phyloP scores from a whole-genome alignment of 2,888 invertebrate genomes.

The Crossocerus cetratus region DNA sequence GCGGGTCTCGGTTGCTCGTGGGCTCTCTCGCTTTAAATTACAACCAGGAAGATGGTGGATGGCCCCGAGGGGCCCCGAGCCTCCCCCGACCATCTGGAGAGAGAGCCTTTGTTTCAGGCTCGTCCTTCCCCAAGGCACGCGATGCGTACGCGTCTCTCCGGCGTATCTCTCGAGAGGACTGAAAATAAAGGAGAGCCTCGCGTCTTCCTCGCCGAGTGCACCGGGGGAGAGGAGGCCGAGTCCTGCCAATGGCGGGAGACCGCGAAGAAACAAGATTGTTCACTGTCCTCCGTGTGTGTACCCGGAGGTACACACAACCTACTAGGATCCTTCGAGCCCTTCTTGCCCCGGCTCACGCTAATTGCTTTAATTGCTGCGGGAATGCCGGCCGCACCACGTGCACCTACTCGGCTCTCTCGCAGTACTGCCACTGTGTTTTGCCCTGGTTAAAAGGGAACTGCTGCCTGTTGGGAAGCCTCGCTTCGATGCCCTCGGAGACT shows the following conservation, averaged over 20 bases:
- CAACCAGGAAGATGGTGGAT: constrained; percentile 57
- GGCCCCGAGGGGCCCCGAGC: too few species aligned
- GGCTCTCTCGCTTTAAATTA: constrained; percentile 57
- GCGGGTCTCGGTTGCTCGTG: constrained; percentile 3
- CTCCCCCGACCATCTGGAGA: constrained; percentile 49
- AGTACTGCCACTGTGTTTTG: too few species aligned
- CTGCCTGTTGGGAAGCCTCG: too few species aligned
- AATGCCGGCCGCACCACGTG: constrained; percentile 31
- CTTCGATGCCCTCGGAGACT: too few species aligned
- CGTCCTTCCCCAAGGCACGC: constrained; percentile 56
- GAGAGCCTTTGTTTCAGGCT: constrained; percentile 60
- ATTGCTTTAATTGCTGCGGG: constrained; percentile 54
- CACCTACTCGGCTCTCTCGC: too few species aligned
- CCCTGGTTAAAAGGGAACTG: too few species aligned
- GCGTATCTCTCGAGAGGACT: constrained; percentile 34
- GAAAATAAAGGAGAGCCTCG: constrained; percentile 43
- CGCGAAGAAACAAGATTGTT: constrained; percentile 49
- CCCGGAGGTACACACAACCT: constrained; percentile 14
- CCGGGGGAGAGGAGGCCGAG: constrained; percentile 18
- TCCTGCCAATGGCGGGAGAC: constrained; percentile 7
- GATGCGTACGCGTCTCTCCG: constrained; percentile 41
- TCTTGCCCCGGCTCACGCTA: constrained; percentile 42
- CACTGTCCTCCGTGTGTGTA: constrained; percentile 29
- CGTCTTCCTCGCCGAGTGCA: constrained; percentile 28
- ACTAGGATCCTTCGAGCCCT: constrained; percentile 49